A percentile compares a stretch with the other conserved stretches of the same genome.
Conservation (phyloP, 2,113 vertebrate species). For the Cardinalis cardinalis region DNA sequence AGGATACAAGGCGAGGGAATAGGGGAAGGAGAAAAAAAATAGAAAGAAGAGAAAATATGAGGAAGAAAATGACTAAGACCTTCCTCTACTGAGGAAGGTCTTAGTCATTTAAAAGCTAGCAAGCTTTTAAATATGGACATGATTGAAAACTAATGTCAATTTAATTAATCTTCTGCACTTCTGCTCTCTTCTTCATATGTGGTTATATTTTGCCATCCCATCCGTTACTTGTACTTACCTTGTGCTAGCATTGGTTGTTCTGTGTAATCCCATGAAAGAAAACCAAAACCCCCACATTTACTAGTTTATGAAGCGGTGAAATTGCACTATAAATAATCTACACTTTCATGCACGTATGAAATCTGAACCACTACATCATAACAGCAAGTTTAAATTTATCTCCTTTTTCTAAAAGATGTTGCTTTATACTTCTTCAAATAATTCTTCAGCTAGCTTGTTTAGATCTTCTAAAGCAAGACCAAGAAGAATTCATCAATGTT, state of each 20-base stretch:
- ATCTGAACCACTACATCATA: neutral
- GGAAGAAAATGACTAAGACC: neutral
- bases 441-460: neutral
- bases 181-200: neutral
- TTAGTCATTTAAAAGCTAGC: neutral
- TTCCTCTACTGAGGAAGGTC: neutral
- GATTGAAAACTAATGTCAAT: neutral
- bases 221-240: neutral
- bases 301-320: neutral
- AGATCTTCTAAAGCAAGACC: neutral
- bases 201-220: neutral
- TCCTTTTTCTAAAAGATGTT: neutral
- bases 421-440: neutral
- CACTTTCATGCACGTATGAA: neutral
- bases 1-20: neutral
- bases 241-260: neutral
- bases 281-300: rapidly evolving
- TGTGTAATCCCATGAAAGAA: neutral
- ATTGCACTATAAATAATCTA: neutral
- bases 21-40: neutral
- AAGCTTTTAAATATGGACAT: neutral
- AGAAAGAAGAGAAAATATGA: neutral
- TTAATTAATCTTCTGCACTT: neutral
- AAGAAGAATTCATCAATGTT: neutral
- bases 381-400: neutral